Base-by-base conservation (phyloP, 2,797 vertebrate species). In the Benthosema pterotum region DNA sequence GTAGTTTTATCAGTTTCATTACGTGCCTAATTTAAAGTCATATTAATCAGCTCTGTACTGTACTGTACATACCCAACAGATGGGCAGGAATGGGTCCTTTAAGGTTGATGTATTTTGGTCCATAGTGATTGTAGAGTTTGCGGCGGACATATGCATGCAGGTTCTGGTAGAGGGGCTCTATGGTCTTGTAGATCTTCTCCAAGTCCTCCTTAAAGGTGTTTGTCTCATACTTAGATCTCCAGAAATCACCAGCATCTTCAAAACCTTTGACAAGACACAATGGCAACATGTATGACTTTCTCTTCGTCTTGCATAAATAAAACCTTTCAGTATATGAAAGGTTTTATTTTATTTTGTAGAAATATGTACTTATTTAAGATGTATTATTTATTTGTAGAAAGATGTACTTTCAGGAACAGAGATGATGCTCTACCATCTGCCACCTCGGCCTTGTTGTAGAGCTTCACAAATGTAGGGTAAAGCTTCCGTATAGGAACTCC, bases 51-150 rank as follows among this genome's bases (percentile, higher is more conserved):
- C 22, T 3, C 22, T 1, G 5, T 25, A 25, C 22, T 1, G 5
- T 25, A 25, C 22, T 25, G 22, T 25, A 2, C 22, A 3, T 25
- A 25, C 22, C 22, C 22, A 99, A 84, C 28, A 99, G 92, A 63
- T 99, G 98, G 48, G 97, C 98, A 14, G 98, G 98, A 71, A 99
- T 99, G 14, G 98, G 97, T 52, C 98, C 98, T 84, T 89, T 94
- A 9, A 99, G 93, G 83, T 99, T 99, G 87, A 99, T 86, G 74
- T 97, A 99, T 72, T 91, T 97, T 64, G 94, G 64, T 0, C 98
- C 98, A 0, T 98, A 99, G 65, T 61, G 91, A 2, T 94, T 81
- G 2, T 98, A 93, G 1, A 99, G 94, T 51, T 95, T 92, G 9
- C 96, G 94, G 42, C 98, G 92, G 43, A 98, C 96, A 0, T 95